Evolutionary conservation across 2,888 invertebrate genomes (phyloP).

Genomic region (Mactromeris polynyma): DNA sequence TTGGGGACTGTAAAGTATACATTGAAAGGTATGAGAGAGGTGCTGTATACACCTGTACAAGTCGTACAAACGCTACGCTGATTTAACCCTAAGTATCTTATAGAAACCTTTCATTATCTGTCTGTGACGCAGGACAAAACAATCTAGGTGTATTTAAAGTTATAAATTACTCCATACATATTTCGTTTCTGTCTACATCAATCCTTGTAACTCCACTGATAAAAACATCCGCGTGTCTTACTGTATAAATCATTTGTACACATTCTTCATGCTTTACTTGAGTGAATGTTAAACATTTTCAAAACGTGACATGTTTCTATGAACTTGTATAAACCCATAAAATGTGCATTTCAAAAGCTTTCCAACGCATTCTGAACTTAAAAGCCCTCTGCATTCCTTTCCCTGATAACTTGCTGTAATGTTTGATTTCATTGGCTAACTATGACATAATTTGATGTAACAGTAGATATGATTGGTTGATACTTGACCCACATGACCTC

Average conservation of each 20-base stretch:
- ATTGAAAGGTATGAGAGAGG: too few species aligned
- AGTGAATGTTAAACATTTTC: background rate
- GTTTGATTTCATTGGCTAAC: conserved; percentile 63
- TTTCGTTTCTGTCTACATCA: background rate
- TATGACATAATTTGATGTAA: conserved; percentile 67
- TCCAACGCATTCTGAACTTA: conserved; percentile 53
- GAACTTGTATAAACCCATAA: conserved; percentile 29
- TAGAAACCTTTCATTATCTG: background rate
- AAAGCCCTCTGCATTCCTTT: conserved; percentile 59
- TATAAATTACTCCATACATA: background rate
- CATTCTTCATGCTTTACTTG: background rate
- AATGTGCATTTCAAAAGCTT: conserved; percentile 45
- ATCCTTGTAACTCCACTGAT: background rate
- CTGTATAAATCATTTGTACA: background rate
- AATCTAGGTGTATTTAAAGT: background rate
- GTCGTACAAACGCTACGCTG: too few species aligned
- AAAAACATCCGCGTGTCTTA: background rate
- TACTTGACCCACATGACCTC: conserved; percentile 55
- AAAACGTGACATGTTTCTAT: conserved; percentile 21
- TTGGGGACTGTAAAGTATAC: too few species aligned
- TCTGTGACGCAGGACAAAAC: background rate
- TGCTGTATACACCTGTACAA: too few species aligned
- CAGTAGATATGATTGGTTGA: conserved; percentile 65
- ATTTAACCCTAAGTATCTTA: too few species aligned
- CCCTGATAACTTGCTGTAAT: conserved; percentile 65